Base-by-base conservation (phyloP, 2,113 vertebrate species). In the Chaenocephalus aceratus region DNA sequence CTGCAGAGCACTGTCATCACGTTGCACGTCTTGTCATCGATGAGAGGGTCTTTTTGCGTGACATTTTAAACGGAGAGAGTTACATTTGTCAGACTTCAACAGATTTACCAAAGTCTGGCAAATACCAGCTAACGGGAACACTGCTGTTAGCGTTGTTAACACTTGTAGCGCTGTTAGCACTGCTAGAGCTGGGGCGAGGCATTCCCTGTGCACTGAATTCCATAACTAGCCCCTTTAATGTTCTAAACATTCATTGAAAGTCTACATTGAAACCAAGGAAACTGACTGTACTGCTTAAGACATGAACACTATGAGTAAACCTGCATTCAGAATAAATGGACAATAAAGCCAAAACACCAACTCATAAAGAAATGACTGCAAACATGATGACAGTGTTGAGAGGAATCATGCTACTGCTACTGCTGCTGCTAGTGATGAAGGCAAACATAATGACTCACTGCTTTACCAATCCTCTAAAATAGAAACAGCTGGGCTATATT, bases 401-500 rank as follows among this genome's bases (percentile, higher is more conserved):
- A n/a, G 34, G 9, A 67, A 45, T 59, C 26, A 53, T 10, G 52
- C 0, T 74, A 76, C 34, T 73, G 65, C 21, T 60, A 62, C 10
- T 58, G 56, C 23, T 46, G n/a, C 12, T 63, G 30, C 30, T 30
- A 4, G 5, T 51, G 53, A 51, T 66, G 56, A 77, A 64, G 68
- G 23, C 16, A 44, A 67, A 41, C 13, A 44, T n/a, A 21, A 72
- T 83, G 83, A 83, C 77, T 88, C 82, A 87, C 67, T 70, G 45
- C 12, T 56, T 71, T 52, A 67, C 45, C 54, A 30, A 30, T n/a
- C 46, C 72, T 81, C 75, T 73, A 34, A 88, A 88, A 85, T 77
- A 86, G 84, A 82, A 86, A 76, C n/a, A 2, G 44, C 34, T 62
- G 70, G 30, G 64, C 67, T 72, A 80, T 81, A 81, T 91, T 90